Evolutionary conservation across 2,113 vertebrate species (phyloP), one percentile per base, ranked within the genome.

Genomic region (Talpa occidentalis): DNA sequence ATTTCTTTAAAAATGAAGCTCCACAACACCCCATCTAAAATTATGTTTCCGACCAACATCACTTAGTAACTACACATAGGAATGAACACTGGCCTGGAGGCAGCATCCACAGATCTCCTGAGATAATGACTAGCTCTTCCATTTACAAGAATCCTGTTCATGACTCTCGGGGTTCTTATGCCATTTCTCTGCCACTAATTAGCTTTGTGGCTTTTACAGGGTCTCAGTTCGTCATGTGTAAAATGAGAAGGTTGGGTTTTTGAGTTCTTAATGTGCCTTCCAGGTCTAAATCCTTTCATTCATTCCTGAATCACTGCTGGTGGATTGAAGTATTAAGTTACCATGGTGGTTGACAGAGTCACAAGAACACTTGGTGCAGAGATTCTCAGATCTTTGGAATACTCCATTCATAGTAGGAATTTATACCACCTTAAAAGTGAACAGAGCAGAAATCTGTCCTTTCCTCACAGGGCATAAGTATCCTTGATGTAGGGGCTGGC

Each of bases 1-100:
- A 56, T 90, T 95, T 94, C 91, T 97, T 95, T 95, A 89, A 91
- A 95, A 93, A 79, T 60, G 28, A 94, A 83, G 44, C 30, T 47
- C 52, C 40, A 89, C 82, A 88, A 92, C 86, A 78, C 64, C 11
- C 42, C 37, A 44, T 90, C 93, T 91, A 96, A 95, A 96, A 94
- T 79, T 79, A 62, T 73, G 49, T 62, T 97, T 79, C 91, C 74
- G 85, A 47, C 62, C 67, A 88, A 72, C 78, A 79, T 22, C 32
- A 2, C 81, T 77, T 73, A 74, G 76, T 88, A 72, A 94, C 84
- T 60, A 32, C 60, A 82, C 35, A 44, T 1, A 67, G 80, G 74
- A 91, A 91, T 5, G 22, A 88, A 10, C 47, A 28, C 2, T 8
- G 67, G 44, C 73, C 80, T 54, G 26, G 54, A 72, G 81, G 60